These are phyloP conservation scores for Mormyrus iriodes DNA, from an alignment of 2,113 vertebrate genomes.

Conservation along the genomic window DNA sequence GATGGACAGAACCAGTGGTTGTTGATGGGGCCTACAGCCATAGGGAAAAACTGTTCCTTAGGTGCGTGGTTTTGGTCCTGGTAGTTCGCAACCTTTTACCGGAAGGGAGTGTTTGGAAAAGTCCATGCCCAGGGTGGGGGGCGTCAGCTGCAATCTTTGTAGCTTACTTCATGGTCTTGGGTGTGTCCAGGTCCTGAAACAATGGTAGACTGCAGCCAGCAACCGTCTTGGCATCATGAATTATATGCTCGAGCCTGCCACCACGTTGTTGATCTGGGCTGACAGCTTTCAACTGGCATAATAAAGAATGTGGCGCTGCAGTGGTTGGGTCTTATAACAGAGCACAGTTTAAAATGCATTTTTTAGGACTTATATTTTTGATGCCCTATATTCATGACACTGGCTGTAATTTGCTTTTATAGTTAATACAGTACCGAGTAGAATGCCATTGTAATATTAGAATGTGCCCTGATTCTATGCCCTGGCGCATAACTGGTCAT, in stretches of 20 bases:
- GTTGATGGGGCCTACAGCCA: background rate
- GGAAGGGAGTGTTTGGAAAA: background rate
- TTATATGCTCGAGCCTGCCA: background rate
- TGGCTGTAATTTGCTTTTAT: background rate
- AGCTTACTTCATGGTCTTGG: background rate
- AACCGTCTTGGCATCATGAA: background rate
- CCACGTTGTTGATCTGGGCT: background rate
- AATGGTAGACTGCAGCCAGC: background rate
- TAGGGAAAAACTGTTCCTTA: background rate
- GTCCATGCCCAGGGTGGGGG: background rate
- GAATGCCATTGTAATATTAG: background rate
- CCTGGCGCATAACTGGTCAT: background rate
- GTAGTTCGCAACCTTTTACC: background rate
- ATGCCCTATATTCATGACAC: background rate
- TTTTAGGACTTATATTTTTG: background rate
- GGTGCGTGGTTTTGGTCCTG: background rate
- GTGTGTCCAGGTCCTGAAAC: background rate
- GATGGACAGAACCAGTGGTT: background rate
- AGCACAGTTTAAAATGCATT: background rate
- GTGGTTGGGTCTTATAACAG: background rate
- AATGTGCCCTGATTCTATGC: background rate
- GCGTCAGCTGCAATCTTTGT: background rate
- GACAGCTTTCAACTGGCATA: background rate
- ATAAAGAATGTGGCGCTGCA: background rate
- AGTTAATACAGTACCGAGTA: background rate